A percentile compares a stretch with the other conserved stretches of the same genome.
These are phyloP conservation scores for Mola mola DNA, from an alignment of 2,113 vertebrate genomes.

Conservation along the genomic window DNA sequence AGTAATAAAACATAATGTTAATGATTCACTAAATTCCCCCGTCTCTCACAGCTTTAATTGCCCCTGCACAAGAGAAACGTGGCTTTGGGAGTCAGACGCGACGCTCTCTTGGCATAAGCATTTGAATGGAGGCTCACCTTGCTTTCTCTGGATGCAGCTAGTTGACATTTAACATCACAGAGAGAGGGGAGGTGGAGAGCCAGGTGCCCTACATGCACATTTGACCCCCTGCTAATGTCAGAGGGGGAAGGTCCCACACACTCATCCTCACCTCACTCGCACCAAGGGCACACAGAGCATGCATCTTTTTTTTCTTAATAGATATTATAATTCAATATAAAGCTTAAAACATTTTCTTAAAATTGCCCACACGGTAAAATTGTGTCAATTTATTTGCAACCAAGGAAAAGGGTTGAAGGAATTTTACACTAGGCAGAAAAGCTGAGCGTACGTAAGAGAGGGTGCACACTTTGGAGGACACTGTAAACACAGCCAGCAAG, in stretches of 20 bases:
- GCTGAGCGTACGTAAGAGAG: slow-evolving; percentile 15
- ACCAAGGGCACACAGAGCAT: slow-evolving; percentile 21
- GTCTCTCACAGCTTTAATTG: slow-evolving; percentile 71
- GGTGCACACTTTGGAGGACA: slow-evolving; percentile 46
- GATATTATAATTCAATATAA: no score
- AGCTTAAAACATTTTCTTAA: background rate
- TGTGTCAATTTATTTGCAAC: slow-evolving; percentile 6
- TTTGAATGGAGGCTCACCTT: slow-evolving; percentile 69
- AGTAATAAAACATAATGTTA: slow-evolving; percentile 62
- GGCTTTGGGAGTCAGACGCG: slow-evolving; percentile 55
- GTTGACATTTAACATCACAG: slow-evolving; percentile 84
- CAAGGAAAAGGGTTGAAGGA: slow-evolving; percentile 7
- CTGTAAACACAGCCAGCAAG: slow-evolving; percentile 67
- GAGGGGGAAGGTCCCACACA: slow-evolving; percentile 73
- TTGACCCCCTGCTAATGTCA: slow-evolving; percentile 83
- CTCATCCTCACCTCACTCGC: slow-evolving; percentile 51
- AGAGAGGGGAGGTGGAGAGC: slow-evolving; percentile 79
- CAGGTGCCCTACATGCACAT: slow-evolving; percentile 83
- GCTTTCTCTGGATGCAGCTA: slow-evolving; percentile 71
- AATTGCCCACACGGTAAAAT: background rate
- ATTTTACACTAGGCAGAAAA: background rate
- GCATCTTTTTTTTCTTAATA: slow-evolving; percentile 35
- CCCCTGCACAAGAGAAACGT: slow-evolving; percentile 56
- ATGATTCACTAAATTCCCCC: slow-evolving; percentile 66
- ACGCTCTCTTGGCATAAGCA: slow-evolving; percentile 64